Evolutionary conservation across 2,113 vertebrate genomes (phyloP), one percentile per base, ranked within the genome.

Genomic region (Salvelinus fontinalis): DNA sequence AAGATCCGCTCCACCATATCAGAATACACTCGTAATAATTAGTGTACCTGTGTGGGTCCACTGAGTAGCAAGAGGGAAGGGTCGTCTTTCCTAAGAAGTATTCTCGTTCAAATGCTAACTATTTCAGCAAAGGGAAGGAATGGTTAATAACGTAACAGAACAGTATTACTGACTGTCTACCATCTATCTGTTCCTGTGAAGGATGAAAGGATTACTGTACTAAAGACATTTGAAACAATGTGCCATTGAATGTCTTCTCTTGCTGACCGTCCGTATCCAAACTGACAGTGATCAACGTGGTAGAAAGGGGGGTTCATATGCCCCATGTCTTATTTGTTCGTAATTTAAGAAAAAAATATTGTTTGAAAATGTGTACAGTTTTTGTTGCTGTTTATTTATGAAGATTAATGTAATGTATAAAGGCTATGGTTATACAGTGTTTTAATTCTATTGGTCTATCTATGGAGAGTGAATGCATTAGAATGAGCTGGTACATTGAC

Each of bases 311-410:
- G 14, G 18, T 51, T 51, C 12, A 51, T 51, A 51, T 51, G 13
- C 11, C 13, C 49, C 49, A 16, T 51, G 51, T 18, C 16, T 18
- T 54, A 54, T 54, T 54, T 54, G 51, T 54, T 16, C 1, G 51
- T 54, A 1, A 54, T 18, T 16, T 54, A 18, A 54, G 51, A 0
- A 18, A 54, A 18, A 54, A 16, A 18, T 4, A 16, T 54, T 14
- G 3, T 54, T 54, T 54, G 5, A 54, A 54, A 54, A 54, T 54
- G 3, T 68, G 77, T 90, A 85, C 88, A 84, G 81, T 78, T 88
- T 81, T 71, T 65, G 64, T 64, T n/a, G 57, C 24, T 79, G n/a
- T 73, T 88, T 87, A 91, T 92, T 92, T 91, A 91, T 91, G 78
- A 89, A 62, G 76, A 83, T 80, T 73, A 82, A 75, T 87, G 81